Evolutionary conservation across 1,140 invertebrate species (phyloP).

Genomic region (Caenorhabditis inopinata): DNA sequence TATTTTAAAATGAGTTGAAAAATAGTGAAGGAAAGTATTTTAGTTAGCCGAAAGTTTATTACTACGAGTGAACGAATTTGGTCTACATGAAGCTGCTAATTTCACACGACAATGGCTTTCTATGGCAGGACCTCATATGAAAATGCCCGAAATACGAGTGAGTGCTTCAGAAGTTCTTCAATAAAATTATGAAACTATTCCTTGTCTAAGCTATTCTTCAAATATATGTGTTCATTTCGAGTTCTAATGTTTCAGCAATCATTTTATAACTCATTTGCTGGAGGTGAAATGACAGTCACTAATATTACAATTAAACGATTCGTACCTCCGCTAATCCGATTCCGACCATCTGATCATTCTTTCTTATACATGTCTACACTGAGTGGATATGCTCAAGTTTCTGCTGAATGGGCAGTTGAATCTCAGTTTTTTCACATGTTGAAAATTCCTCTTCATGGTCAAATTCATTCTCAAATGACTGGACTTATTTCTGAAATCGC

Average conservation of each 20-base stretch:
- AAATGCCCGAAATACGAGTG: slow-evolving; percentile 42
- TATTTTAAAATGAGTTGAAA: not conserved
- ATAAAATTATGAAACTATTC: too few species aligned
- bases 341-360: slow-evolving; percentile 41
- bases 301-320: slow-evolving; percentile 42
- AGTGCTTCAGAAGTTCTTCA: slow-evolving; percentile 36
- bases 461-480: slow-evolving; percentile 45
- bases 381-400: slow-evolving; percentile 41
- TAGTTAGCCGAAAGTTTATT: slow-evolving; percentile 22
- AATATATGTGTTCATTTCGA: not conserved
- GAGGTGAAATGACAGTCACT: slow-evolving; percentile 34
- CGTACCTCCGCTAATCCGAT: slow-evolving; percentile 40
- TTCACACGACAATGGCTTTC: slow-evolving; percentile 45
- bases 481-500: slow-evolving; percentile 49
- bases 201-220: too few species aligned
- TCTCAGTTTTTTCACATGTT: slow-evolving; percentile 35
- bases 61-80: slow-evolving; percentile 44
- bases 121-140: slow-evolving; percentile 36
- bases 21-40: not conserved
- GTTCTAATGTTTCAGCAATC: slow-evolving; percentile 29
- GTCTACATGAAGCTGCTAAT: slow-evolving; percentile 47
- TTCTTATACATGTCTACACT: slow-evolving; percentile 44
- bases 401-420: slow-evolving; percentile 42
- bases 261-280: slow-evolving; percentile 37
- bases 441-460: slow-evolving; percentile 40